phyloP scores from a whole-genome alignment of 2,888 invertebrate species.

The Dilophus febrilis region DNA sequence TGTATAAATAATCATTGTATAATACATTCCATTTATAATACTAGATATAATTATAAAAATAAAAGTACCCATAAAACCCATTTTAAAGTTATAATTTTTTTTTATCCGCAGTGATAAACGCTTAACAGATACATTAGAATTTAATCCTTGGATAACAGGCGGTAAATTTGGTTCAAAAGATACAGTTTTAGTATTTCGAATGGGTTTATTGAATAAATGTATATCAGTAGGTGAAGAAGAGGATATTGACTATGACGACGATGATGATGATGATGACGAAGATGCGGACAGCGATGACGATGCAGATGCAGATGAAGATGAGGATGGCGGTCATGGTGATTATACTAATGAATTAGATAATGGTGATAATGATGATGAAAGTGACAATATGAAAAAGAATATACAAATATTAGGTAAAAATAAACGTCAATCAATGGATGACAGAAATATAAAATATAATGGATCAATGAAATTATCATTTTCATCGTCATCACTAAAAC shows the following conservation, averaged over 20 bases:
- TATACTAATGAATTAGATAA: not conserved
- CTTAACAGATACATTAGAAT: too few species aligned
- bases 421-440: not conserved
- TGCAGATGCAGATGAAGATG: not conserved
- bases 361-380: not conserved
- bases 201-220: constrained; percentile 36
- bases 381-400: not conserved
- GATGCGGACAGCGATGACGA: not conserved
- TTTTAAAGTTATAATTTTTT: too few species aligned
- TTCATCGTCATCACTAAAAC: constrained; percentile 1
- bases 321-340: constrained; percentile 1
- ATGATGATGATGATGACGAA: not conserved
- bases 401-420: not conserved
- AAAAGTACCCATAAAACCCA: too few species aligned
- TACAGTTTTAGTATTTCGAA: constrained; percentile 48
- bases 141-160: constrained; percentile 36
- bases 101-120: too few species aligned
- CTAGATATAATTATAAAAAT: too few species aligned
- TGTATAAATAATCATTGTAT: too few species aligned
- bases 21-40: too few species aligned
- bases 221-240: constrained; percentile 23
- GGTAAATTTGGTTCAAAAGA: constrained; percentile 43
- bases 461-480: constrained; percentile 2
- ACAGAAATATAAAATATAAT: not conserved
- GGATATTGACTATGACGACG: constrained; percentile 22